Percentiles rank a stretch among this genome's conserved stretches.
Evolutionary conservation across 2,113 vertebrate genomes (phyloP).

Genomic region (Onychorhynchus coronatus): DNA sequence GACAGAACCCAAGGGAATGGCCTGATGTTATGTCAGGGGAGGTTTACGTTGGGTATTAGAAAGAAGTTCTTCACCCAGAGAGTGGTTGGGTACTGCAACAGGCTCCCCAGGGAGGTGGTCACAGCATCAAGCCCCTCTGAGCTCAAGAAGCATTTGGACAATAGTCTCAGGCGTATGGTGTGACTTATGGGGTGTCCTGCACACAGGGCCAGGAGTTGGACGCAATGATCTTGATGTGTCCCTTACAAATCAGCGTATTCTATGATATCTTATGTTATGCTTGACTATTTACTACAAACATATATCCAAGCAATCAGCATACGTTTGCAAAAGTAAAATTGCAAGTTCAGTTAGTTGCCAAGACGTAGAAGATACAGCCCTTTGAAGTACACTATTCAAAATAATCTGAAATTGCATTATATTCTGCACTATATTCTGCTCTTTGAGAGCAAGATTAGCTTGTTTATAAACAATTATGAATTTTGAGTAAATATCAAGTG

Average conservation of each 20-base stretch:
- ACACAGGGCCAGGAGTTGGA: neutral
- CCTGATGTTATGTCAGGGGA: neutral
- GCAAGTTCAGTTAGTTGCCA: neutral
- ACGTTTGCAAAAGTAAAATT: neutral
- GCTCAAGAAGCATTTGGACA: neutral
- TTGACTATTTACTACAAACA: neutral
- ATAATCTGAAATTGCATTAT: neutral
- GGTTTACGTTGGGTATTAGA: neutral
- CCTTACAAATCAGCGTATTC: neutral
- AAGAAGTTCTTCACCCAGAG: neutral
- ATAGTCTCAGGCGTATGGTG: neutral
- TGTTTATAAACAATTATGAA: neutral
- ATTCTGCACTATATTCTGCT: neutral
- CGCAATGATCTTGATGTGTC: neutral
- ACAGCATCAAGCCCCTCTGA: neutral
- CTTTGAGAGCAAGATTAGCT: neutral
- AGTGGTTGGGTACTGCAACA: neutral
- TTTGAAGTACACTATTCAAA: neutral
- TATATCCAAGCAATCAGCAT: neutral
- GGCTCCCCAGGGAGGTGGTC: neutral
- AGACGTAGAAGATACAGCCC: neutral
- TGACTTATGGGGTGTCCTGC: neutral
- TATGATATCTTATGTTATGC: neutral
- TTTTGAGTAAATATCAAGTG: neutral
- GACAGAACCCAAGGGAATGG: neutral